Evolutionary conservation across 2,888 invertebrate genomes (phyloP).

Genomic region (Melinaea menophilus): DNA sequence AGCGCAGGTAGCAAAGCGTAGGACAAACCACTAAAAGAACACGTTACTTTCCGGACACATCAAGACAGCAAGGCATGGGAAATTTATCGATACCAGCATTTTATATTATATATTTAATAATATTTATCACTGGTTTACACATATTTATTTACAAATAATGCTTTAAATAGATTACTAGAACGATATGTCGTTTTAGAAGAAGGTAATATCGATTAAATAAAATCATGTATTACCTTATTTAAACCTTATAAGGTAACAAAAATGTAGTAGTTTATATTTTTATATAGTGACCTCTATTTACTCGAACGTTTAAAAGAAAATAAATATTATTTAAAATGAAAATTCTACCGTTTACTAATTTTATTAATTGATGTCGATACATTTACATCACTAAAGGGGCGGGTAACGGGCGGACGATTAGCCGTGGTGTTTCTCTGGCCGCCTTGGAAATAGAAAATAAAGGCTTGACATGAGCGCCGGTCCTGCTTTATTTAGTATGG

Average conservation of each 20-base stretch:
- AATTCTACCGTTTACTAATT: neutral
- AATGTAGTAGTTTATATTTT: no score
- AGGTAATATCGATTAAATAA: no score
- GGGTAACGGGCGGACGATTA: constrained; percentile 68
- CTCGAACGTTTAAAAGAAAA: no score
- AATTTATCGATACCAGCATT: constrained; percentile 36
- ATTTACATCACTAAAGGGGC: constrained; percentile 49
- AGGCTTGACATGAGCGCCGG: constrained; percentile 58
- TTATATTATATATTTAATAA: neutral
- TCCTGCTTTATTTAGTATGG: constrained; percentile 27
- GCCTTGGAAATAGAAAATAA: constrained; percentile 75
- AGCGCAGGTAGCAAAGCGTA: constrained; percentile 57
- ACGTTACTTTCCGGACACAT: constrained; percentile 65
- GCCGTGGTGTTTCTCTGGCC: constrained; percentile 64
- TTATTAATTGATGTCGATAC: constrained; percentile 13
- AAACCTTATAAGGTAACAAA: no score
- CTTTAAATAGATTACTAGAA: no score
- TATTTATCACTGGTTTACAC: neutral
- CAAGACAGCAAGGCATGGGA: constrained; percentile 51
- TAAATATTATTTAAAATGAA: neutral
- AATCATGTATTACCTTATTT: no score
- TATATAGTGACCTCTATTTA: no score
- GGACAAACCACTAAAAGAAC: constrained; percentile 71
- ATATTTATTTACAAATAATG: neutral
- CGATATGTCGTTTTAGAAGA: no score